A percentile compares a stretch with the other conserved stretches of the same genome.
These are phyloP conservation scores for Podarcis lilfordi DNA, from an alignment of 2,797 vertebrate genomes.

Conservation along the genomic window DNA sequence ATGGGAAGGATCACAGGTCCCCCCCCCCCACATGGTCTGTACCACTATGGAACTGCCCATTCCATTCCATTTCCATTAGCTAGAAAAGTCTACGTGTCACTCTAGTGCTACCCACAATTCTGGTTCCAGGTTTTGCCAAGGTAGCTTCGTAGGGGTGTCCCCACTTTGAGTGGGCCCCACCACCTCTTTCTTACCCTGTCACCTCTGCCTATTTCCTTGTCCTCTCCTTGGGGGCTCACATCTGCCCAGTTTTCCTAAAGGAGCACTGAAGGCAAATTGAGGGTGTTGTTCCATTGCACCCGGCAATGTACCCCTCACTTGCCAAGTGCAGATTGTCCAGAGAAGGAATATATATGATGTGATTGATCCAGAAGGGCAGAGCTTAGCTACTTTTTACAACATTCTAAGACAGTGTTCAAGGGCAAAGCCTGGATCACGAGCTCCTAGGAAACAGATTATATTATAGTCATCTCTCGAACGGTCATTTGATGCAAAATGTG, in stretches of 20 bases:
- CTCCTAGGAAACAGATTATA: constrained; percentile 32
- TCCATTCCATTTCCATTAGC: neutral
- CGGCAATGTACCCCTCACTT: neutral
- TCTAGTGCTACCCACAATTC: neutral
- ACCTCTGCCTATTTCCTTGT: no score
- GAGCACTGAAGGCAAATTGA: no score
- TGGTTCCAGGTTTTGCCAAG: no score
- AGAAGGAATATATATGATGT: neutral
- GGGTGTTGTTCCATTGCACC: no score
- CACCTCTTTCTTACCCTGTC: no score
- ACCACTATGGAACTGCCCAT: no score
- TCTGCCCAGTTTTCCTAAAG: no score
- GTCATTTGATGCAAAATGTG: constrained; percentile 55
- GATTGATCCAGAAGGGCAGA: neutral
- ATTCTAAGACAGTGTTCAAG: constrained; percentile 39
- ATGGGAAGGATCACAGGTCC: no score
- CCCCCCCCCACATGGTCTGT: no score
- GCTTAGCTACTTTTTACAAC: neutral
- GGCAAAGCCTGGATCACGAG: constrained; percentile 39
- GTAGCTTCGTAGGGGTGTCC: no score
- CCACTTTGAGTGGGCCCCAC: no score
- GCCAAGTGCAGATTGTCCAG: neutral
- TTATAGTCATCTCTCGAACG: constrained; percentile 38
- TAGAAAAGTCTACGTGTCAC: neutral
- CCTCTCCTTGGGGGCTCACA: no score